A percentile compares a stretch with the other conserved stretches of the same genome.
These are phyloP conservation scores for Chloroceryle aenea DNA, from an alignment of 2,113 vertebrate genomes.

Conservation along the genomic window DNA sequence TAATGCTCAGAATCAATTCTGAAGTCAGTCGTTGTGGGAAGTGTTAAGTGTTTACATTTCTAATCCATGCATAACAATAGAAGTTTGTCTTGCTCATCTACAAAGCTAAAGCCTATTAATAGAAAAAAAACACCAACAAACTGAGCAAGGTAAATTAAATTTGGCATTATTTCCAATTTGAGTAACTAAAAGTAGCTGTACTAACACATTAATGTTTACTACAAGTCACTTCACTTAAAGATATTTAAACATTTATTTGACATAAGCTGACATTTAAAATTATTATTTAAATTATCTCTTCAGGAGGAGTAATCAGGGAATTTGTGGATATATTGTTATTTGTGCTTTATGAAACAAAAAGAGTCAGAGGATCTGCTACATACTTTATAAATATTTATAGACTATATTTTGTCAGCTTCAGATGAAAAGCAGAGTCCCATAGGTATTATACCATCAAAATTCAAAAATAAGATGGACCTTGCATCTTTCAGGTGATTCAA, in stretches of 20 bases:
- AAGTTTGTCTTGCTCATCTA: slow-evolving; percentile 54
- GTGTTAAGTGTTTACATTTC: slow-evolving; percentile 74
- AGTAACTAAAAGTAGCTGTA: neutral
- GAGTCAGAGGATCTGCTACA: neutral
- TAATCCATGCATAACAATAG: slow-evolving; percentile 67
- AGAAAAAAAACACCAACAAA: neutral
- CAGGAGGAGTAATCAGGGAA: neutral
- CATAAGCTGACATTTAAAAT: slow-evolving; percentile 13
- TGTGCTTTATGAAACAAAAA: neutral
- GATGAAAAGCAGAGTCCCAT: neutral
- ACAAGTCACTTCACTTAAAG: slow-evolving; percentile 13
- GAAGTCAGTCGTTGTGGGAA: slow-evolving; percentile 62
- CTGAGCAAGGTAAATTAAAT: slow-evolving; percentile 58
- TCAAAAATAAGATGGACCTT: neutral
- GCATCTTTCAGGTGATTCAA: neutral
- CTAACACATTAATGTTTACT: slow-evolving; percentile 16
- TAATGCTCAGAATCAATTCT: slow-evolving; percentile 50
- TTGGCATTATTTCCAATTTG: slow-evolving; percentile 20
- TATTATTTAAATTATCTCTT: slow-evolving; percentile 26
- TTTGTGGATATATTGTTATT: neutral
- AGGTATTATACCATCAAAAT: neutral
- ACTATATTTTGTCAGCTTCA: slow-evolving; percentile 19
- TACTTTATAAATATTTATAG: slow-evolving; percentile 13
- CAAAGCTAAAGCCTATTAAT: slow-evolving; percentile 61
- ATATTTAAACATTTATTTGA: slow-evolving; percentile 12